A percentile compares a stretch with the other conserved stretches of the same genome.
Conservation (phyloP, 2,888 invertebrate species). For the Thymelicus lineola region DNA sequence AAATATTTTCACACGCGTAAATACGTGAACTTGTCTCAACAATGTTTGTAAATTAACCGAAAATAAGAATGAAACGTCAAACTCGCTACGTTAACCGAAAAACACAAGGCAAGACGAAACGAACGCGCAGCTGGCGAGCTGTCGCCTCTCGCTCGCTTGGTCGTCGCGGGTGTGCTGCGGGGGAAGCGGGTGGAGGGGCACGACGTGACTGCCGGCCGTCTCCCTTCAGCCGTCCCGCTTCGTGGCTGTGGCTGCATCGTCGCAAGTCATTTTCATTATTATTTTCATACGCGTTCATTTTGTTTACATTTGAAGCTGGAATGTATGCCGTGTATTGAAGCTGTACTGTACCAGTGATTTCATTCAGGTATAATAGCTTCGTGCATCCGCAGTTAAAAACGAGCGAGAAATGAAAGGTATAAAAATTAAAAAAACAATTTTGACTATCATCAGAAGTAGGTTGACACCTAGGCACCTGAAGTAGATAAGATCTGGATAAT, state of each 20-base stretch:
- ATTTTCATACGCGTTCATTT: conserved; percentile 66
- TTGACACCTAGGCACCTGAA: not conserved
- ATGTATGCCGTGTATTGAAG: conserved; percentile 40
- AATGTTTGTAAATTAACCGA: conserved; percentile 46
- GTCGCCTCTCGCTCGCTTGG: conserved; percentile 77
- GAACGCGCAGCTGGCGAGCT: conserved; percentile 74
- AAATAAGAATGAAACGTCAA: conserved; percentile 76
- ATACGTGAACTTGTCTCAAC: conserved; percentile 59
- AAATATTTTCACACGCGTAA: conserved; percentile 64
- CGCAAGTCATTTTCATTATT: conserved; percentile 75
- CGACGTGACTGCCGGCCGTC: conserved; percentile 53
- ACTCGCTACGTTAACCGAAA: conserved; percentile 79
- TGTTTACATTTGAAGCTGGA: conserved; percentile 57
- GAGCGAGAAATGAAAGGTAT: no score
- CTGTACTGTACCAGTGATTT: conserved; percentile 45
- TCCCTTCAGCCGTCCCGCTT: conserved; percentile 72
- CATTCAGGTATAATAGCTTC: not conserved
- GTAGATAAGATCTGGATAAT: no score
- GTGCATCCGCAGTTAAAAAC: not conserved
- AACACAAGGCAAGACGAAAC: conserved; percentile 68
- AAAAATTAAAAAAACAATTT: not conserved
- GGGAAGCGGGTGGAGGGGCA: conserved; percentile 59
- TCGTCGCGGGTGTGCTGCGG: conserved; percentile 63
- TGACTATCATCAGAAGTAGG: not conserved
- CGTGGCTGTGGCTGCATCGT: conserved; percentile 59